A percentile compares a stretch with the other conserved stretches of the same genome.
Evolutionary conservation across 2,797 vertebrate species (phyloP).

Genomic region (Glossophaga mutica): DNA sequence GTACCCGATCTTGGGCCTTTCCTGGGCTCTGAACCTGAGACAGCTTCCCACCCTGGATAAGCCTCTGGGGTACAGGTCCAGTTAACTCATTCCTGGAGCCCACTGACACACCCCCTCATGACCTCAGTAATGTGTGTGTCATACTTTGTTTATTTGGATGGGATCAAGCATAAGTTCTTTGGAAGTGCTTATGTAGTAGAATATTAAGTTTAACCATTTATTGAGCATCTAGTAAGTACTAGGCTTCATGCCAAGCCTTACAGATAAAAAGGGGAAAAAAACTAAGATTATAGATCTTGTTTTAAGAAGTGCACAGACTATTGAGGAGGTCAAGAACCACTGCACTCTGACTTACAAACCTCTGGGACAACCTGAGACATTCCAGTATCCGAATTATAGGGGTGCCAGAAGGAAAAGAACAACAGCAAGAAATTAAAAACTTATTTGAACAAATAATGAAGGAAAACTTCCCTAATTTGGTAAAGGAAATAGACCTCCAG

Average conservation of each 20-base stretch:
- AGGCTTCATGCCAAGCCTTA: slow-evolving; percentile 9
- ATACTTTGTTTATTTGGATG: not conserved
- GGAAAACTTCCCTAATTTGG: too few relatives aligned
- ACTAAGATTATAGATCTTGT: not conserved
- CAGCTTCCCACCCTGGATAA: not conserved
- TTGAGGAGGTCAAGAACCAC: slow-evolving; percentile 90
- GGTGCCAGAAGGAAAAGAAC: too few relatives aligned
- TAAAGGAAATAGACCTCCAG: too few relatives aligned
- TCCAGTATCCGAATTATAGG: too few relatives aligned
- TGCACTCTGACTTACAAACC: slow-evolving; percentile 77
- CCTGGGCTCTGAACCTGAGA: not conserved
- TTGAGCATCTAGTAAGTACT: slow-evolving; percentile 24
- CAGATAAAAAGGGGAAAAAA: not conserved
- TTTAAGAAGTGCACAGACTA: not conserved
- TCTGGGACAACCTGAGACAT: too few relatives aligned
- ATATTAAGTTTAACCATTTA: slow-evolving; percentile 36
- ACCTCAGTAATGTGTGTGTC: not conserved
- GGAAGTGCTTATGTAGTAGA: not conserved
- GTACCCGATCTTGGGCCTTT: not conserved
- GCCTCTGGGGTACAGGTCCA: not conserved
- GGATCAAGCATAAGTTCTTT: not conserved
- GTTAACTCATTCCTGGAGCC: not conserved
- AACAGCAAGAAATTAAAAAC: too few relatives aligned
- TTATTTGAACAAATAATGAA: too few relatives aligned
- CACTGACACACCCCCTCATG: not conserved